Conservation (phyloP, 2,113 vertebrate species). For the Sisor rabdophorus region DNA sequence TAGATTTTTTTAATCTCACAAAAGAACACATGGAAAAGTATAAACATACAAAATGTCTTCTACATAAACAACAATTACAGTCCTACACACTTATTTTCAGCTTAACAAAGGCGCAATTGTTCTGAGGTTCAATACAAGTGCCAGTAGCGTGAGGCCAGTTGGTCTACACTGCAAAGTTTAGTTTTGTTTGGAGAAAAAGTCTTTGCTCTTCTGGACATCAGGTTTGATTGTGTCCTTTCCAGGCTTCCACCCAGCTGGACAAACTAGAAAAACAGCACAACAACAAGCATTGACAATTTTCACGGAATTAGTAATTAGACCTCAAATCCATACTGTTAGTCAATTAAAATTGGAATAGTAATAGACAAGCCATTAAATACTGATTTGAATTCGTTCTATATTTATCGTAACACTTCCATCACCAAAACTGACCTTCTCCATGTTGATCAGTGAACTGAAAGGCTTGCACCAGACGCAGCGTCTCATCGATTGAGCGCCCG, state of each 20-base stretch:
- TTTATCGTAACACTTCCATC: neutral
- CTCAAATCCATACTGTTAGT: too few relatives aligned
- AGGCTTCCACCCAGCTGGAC: constrained; percentile 97
- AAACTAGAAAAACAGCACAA: constrained; percentile 77
- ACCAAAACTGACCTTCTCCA: constrained; percentile 82
- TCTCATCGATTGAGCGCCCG: constrained; percentile 93
- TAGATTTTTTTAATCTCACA: constrained; percentile 1
- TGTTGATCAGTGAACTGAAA: constrained; percentile 98
- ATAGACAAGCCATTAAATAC: neutral
- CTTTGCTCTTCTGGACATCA: constrained; percentile 90
- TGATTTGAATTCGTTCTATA: neutral
- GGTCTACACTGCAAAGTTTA: constrained; percentile 51
- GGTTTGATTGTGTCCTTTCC: constrained; percentile 98
- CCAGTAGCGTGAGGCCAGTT: neutral
- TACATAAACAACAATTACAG: neutral
- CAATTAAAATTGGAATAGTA: neutral
- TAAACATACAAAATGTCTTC: neutral
- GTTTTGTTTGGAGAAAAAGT: constrained; percentile 92
- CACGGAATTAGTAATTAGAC: too few relatives aligned
- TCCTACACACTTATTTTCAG: neutral
- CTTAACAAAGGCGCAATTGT: constrained; percentile 7
- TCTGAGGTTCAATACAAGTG: neutral
- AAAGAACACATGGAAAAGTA: neutral
- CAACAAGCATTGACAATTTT: neutral
- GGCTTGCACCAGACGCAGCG: constrained; percentile 88